phyloP scores from a whole-genome alignment of 2,888 invertebrate genomes.

The Lasioglossum marginatum region DNA sequence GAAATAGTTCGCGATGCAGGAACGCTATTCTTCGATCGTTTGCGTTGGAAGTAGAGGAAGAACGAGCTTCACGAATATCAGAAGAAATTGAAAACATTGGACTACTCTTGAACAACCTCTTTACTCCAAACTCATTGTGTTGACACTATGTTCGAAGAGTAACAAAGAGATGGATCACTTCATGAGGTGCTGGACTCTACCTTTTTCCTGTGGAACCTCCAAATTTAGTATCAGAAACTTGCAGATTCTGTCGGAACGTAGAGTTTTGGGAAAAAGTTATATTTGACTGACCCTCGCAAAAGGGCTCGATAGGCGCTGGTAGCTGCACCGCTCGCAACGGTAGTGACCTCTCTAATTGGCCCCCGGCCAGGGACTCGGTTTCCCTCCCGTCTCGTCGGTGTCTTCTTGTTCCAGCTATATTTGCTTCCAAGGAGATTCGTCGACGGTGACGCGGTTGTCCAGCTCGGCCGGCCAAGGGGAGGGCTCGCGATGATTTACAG shows the following conservation, averaged over 20 bases:
- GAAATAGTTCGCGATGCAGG: background rate
- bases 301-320: background rate
- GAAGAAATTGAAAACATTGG: too few relatives aligned
- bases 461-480: slow-evolving; percentile 40
- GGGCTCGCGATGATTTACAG: slow-evolving; percentile 54
- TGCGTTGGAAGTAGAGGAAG: too few relatives aligned
- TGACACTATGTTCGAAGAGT: too few relatives aligned
- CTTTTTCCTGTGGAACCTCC: too few relatives aligned
- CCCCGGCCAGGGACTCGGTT: slow-evolving; percentile 63
- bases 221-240: too few relatives aligned
- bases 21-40: too few relatives aligned
- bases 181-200: too few relatives aligned
- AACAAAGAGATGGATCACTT: too few relatives aligned
- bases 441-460: slow-evolving; percentile 68
- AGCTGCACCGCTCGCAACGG: background rate
- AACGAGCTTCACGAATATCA: too few relatives aligned
- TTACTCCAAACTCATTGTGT: too few relatives aligned
- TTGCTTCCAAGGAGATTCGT: slow-evolving; percentile 71
- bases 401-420: slow-evolving; percentile 77
- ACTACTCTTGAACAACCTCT: too few relatives aligned
- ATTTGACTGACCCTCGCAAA: background rate
- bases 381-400: slow-evolving; percentile 60
- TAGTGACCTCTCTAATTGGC: slow-evolving; percentile 73
- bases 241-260: too few relatives aligned
- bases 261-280: background rate